Conservation (phyloP, 2,888 invertebrate genomes). For the Embidobia sp. region DNA sequence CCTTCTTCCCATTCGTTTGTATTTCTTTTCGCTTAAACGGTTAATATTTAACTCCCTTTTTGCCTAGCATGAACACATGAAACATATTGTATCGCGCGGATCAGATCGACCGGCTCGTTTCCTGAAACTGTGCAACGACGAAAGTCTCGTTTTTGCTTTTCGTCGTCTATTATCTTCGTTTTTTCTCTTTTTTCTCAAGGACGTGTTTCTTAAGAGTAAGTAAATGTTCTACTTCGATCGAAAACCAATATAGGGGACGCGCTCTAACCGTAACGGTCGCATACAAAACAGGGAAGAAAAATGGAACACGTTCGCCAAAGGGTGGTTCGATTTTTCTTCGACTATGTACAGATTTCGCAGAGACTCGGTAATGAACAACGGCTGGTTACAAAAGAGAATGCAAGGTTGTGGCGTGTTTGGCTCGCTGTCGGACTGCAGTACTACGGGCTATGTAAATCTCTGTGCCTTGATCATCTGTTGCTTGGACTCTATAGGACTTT, state of each 20-base stretch:
- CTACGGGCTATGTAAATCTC: too few species aligned
- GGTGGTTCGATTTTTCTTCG: constrained; percentile 20
- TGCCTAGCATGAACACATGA: constrained; percentile 76
- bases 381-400: too few species aligned
- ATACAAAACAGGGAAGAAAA: constrained; percentile 7
- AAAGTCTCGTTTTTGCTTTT: constrained; percentile 55
- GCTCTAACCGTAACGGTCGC: too few species aligned
- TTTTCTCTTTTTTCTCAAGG: constrained; percentile 22
- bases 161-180: constrained; percentile 32
- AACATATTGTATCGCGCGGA: constrained; percentile 73
- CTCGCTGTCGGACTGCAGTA: too few species aligned
- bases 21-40: constrained; percentile 60
- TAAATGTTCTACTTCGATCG: constrained; percentile 57
- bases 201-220: constrained; percentile 62
- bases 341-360: constrained; percentile 22
- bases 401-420: too few species aligned
- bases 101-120: constrained; percentile 68
- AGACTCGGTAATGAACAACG: too few species aligned
- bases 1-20: constrained; percentile 4
- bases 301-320: constrained; percentile 16
- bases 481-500: too few species aligned
- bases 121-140: constrained; percentile 68
- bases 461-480: too few species aligned
- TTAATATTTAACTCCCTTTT: constrained; percentile 69
- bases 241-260: constrained; percentile 33